These are phyloP conservation scores for Zosterops japonicus DNA, from an alignment of 2,113 vertebrate species.

Conservation along the genomic window DNA sequence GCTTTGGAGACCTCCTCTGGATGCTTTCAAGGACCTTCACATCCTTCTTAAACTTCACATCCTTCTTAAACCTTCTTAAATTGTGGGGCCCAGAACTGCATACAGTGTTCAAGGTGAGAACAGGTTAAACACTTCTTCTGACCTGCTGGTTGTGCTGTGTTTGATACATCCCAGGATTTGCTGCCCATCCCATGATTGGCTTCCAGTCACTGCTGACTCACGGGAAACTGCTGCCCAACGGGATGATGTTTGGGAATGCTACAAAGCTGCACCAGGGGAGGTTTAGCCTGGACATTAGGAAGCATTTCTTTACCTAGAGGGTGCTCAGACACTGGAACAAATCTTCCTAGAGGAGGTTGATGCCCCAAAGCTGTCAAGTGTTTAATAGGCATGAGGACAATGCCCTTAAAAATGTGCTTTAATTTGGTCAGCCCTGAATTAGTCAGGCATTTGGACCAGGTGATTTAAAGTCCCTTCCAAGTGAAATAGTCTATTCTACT, in stretches of 20 bases:
- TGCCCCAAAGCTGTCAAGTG: neutral
- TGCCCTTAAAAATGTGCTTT: neutral
- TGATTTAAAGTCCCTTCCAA: neutral
- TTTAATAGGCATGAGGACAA: neutral
- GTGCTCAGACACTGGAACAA: neutral
- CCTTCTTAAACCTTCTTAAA: too few species aligned
- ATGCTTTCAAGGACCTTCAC: neutral
- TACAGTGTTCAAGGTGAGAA: neutral
- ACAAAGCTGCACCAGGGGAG: too few species aligned
- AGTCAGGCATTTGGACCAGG: neutral
- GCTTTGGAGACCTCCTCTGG: neutral
- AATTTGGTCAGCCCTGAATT: neutral
- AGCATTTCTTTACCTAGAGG: neutral
- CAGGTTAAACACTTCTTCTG: neutral
- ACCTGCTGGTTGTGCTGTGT: neutral
- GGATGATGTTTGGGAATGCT: too few species aligned
- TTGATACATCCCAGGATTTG: neutral
- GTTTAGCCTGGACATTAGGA: too few species aligned
- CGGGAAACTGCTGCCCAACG: neutral
- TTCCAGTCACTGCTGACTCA: neutral
- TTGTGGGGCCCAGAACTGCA: neutral
- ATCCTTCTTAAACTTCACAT: neutral
- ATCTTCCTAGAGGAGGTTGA: neutral
- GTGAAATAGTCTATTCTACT: neutral
- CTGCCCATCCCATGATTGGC: too few species aligned